Base-by-base conservation (phyloP, 2,797 vertebrate species). In the Gymnopithys bicolor region DNA sequence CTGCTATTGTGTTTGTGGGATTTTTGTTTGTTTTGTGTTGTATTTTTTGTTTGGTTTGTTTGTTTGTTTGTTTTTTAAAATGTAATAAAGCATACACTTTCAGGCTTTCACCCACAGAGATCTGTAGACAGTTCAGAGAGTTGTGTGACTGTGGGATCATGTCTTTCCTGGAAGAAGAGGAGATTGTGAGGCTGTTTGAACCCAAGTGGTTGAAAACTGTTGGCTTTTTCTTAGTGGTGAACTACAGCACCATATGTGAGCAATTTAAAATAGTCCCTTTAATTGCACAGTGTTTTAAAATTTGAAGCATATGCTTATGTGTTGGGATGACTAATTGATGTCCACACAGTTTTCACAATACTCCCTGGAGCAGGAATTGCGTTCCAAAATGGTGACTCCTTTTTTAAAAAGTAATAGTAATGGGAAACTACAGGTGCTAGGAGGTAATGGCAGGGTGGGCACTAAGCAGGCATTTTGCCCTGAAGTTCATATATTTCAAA, bases 241-340 rank as follows among this genome's bases (percentile, higher is more conserved):
- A 74, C 80, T 87, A 33, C 33, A 56, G 46, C 49, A 62, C 66
- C 66, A 76, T 94, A 91, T 81, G 76, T 71, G n/a, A 81, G 62
- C 51, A n/a, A 75, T 93, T 86, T 68, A 48, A 82, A 82, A 46
- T 33, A 80, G n/a, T 70, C 27, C 59, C 67, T 76, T 84, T 93
- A 90, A 89, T 94, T 93, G 51, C 59, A 22, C 6, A 58, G 14
- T 83, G 64, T 92, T 94, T 86, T 84, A 75, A 83, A 85, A 89
- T 84, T 74, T 66, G 28, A 43, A 74, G 35, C 56, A 70, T 94
- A 63, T 92, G 86, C 64, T 74, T 71, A 15, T 77, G n/a, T 83
- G 52, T 87, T 70, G 49, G 33, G 19, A 85, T 93, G 86, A 77
- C 67, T 95, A 83, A 76, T 22, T 79, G 70, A 43, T 48, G 60